Base-by-base conservation (phyloP, 2,888 invertebrate genomes). In the Mesoligia furuncula region DNA sequence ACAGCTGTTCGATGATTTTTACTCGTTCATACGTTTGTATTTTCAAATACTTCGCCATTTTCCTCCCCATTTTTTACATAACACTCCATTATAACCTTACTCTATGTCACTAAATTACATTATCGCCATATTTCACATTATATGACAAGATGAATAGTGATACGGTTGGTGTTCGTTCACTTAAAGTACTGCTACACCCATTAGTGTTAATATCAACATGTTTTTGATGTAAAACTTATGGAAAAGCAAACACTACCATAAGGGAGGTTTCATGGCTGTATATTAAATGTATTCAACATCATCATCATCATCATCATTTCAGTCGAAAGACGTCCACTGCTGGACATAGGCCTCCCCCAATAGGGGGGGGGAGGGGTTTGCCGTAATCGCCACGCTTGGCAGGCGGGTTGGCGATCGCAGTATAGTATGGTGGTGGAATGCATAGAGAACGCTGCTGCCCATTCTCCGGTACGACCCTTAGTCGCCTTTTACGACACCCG, bases 101-200 rank as follows among this genome's bases (percentile, higher is more conserved):
- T 84, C 76, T 9, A 27, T 70, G 76, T 31, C 20, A 36, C 4
- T 27, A 39, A n/a, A 70, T 31, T 54, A 36, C 51, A 73, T 73
- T 73, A 76, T 73, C 48, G 77, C 68, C 66, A 80, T 85, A 80
- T 69, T 73, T 83, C 68, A 84, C 36, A 59, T 71, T 39, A 65
- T 84, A 79, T 82, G 84, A 82, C 84, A 85, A 73, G 75, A 79
- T 73, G 59, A 75, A 85, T 84, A 69, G 66, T 84, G 65, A 85
- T 77, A 78, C 62, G 69, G 2, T 61, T 73, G 74, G 72, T 39
- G 48, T 57, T 70, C 61, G 71, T 69, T 75, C 67, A 67, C 42
- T 59, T 79, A 66, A 82, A 84, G 51, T 85, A 74, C 81, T 67
- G 48, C 67, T 61, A 9, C 48, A n/a, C 51, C 83, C 82, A 84